These are phyloP conservation scores for Enteromius thamalakanensis DNA, from an alignment of 2,797 vertebrate genomes.

Conservation along the genomic window DNA sequence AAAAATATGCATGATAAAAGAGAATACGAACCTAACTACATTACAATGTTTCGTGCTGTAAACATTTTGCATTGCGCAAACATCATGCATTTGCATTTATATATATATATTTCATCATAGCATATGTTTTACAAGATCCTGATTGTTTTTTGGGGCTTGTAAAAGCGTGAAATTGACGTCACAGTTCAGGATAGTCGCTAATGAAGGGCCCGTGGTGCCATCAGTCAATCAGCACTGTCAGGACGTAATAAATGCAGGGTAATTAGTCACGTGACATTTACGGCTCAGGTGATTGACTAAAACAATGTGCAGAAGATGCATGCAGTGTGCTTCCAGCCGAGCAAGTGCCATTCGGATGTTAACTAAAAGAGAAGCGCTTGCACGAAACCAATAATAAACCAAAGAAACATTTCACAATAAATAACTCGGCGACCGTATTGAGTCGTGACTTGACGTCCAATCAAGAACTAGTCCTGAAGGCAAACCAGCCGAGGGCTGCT, in stretches of 20 bases:
- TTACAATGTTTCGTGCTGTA: not conserved
- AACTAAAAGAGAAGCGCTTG: not conserved
- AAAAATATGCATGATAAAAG: not conserved
- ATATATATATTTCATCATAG: not conserved
- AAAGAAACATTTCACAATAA: slow-evolving; percentile 3
- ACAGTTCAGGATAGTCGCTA: slow-evolving; percentile 10
- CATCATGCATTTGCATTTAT: no score
- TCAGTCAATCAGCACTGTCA: slow-evolving; percentile 33
- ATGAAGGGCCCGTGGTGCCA: not conserved
- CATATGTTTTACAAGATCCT: not conserved
- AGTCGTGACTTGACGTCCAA: not conserved
- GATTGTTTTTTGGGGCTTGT: not conserved
- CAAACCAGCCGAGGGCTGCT: not conserved
- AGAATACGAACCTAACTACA: not conserved
- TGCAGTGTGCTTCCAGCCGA: not conserved
- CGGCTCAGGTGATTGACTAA: slow-evolving; percentile 17
- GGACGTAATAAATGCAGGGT: slow-evolving; percentile 1
- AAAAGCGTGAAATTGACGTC: slow-evolving; percentile 11
- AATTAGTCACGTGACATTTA: slow-evolving; percentile 37
- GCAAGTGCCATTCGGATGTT: not conserved
- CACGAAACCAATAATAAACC: not conserved
- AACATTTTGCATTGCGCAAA: not conserved
- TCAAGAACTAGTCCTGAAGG: not conserved
- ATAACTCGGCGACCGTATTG: not conserved
- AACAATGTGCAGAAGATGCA: slow-evolving; percentile 15